A percentile compares a stretch with the other conserved stretches of the same genome.
phyloP scores from a whole-genome alignment of 2,797 vertebrate genomes.

The Acanthurus tractus region DNA sequence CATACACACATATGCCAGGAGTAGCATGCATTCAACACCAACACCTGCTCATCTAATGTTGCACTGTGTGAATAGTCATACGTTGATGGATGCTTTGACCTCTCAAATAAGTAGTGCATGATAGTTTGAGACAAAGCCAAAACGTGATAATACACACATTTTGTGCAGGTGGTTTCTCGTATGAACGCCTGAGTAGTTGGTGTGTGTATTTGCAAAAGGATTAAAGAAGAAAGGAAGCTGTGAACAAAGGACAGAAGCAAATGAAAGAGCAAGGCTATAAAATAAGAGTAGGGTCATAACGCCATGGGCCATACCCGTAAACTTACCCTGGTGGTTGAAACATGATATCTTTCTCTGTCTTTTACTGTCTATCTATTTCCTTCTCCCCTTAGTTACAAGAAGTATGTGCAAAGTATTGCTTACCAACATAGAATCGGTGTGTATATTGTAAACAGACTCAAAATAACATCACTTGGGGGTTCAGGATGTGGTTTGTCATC shows the following conservation, averaged over 20 bases:
- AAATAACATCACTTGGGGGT: neutral
- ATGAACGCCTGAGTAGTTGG: neutral
- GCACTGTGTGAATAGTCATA: neutral
- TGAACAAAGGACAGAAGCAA: conserved; percentile 63
- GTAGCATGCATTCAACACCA: neutral
- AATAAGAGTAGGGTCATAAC: conserved; percentile 56
- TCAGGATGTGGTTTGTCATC: neutral
- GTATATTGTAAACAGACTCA: neutral
- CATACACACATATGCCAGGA: neutral
- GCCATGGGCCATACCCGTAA: conserved; percentile 48
- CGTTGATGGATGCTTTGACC: neutral
- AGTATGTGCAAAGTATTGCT: neutral
- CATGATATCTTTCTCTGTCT: conserved; percentile 35
- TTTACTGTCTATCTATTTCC: conserved; percentile 11
- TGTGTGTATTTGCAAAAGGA: conserved; percentile 52
- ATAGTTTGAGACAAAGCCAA: conserved; percentile 6
- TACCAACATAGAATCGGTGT: neutral
- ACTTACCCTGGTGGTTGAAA: conserved; percentile 60
- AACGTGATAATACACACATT: conserved; percentile 6
- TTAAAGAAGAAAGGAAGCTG: conserved; percentile 53
- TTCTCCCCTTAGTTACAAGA: conserved; percentile 5
- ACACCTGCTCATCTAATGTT: conserved; percentile 12
- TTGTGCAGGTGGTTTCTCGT: conserved; percentile 3
- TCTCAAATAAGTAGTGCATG: neutral
- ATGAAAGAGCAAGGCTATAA: conserved; percentile 45